Evolutionary conservation across 2,797 vertebrate species (phyloP).

Genomic region (Stomatorhinus walkeri): DNA sequence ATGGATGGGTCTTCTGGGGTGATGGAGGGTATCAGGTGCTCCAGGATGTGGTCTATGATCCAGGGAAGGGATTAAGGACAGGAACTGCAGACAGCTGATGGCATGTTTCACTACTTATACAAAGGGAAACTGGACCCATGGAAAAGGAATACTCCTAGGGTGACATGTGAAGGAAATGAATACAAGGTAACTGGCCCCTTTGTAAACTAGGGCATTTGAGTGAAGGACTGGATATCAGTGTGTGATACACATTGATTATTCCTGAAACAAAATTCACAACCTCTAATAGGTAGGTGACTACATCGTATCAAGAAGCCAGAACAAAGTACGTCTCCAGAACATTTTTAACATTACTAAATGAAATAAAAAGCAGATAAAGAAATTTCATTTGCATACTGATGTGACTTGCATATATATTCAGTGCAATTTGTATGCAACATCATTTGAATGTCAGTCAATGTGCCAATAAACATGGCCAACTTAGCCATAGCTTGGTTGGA

Average conservation of each 20-base stretch:
- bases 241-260: background rate
- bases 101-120: background rate
- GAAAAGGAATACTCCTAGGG: slow-evolving; percentile 27
- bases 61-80: background rate
- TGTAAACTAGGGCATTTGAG: slow-evolving; percentile 31
- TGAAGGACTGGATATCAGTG: background rate
- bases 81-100: background rate
- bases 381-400: background rate
- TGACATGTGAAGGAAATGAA: slow-evolving; percentile 26
- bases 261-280: background rate
- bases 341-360: background rate
- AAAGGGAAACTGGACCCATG: slow-evolving; percentile 33
- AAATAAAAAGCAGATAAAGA: background rate
- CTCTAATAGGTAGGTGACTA: background rate
- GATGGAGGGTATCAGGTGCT: slow-evolving; percentile 27
- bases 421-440: background rate
- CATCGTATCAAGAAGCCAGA: background rate
- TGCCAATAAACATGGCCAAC: background rate
- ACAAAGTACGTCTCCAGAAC: background rate
- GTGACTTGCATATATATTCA: slow-evolving; percentile 2
- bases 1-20: slow-evolving; percentile 36
- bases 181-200: slow-evolving; percentile 18
- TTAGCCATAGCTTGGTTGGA: background rate
- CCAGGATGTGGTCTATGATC: background rate
- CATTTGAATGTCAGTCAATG: background rate